A percentile compares a stretch with the other conserved stretches of the same genome.
Conservation (phyloP, 2,113 vertebrate species). For the Chaenocephalus aceratus region DNA sequence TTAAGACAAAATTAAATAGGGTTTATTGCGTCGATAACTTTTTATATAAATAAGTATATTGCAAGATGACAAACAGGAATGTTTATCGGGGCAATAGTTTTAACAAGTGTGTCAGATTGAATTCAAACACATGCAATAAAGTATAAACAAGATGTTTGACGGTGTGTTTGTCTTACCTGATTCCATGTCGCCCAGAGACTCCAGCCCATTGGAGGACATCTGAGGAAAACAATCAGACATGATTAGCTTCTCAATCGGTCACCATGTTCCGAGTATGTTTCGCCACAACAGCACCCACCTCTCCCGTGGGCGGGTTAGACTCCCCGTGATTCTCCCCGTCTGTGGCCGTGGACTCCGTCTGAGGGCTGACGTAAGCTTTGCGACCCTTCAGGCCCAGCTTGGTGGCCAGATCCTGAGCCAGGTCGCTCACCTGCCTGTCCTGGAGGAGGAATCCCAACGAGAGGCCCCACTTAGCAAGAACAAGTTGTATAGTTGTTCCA, state of each 20-base stretch:
- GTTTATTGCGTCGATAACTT: too few relatives aligned
- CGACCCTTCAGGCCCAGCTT: conserved; percentile 94
- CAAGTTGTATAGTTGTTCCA: too few relatives aligned
- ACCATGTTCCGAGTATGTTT: not conserved
- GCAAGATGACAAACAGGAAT: too few relatives aligned
- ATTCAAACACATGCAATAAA: too few relatives aligned
- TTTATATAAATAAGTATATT: too few relatives aligned
- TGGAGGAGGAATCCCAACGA: conserved; percentile 54
- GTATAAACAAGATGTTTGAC: not conserved
- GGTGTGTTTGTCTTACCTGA: conserved; percentile 87
- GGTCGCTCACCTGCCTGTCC: conserved; percentile 93
- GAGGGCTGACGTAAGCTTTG: conserved; percentile 95
- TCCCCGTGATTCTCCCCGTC: conserved; percentile 80
- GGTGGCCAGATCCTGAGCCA: conserved; percentile 96
- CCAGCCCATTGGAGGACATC: conserved; percentile 90
- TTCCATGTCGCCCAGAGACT: conserved; percentile 94
- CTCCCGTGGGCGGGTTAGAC: conserved; percentile 77
- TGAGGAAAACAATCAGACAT: conserved; percentile 51
- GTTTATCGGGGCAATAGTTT: too few relatives aligned
- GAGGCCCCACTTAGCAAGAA: not conserved
- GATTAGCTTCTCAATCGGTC: not conserved
- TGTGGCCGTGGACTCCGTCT: conserved; percentile 81
- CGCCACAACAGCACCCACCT: conserved; percentile 66
- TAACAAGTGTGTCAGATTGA: too few relatives aligned
- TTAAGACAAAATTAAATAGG: too few relatives aligned